These are phyloP conservation scores for Cerastis leucographa DNA, from an alignment of 2,888 invertebrate genomes.

Conservation along the genomic window DNA sequence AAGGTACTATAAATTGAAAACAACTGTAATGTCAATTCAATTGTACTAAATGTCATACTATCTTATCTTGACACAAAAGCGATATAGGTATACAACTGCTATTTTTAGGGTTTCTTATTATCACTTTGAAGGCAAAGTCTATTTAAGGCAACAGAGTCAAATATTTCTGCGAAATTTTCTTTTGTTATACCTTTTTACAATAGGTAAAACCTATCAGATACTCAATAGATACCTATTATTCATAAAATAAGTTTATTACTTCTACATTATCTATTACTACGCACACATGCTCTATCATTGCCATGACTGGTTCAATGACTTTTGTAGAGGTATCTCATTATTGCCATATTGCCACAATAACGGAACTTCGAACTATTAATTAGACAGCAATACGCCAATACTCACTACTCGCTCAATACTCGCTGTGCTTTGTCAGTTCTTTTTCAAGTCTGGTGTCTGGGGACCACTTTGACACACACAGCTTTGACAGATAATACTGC, in stretches of 20 bases:
- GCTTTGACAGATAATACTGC: background rate
- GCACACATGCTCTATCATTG: background rate
- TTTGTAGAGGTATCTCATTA: background rate
- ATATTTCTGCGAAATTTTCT: background rate
- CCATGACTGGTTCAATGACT: background rate
- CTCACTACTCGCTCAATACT: too few relatives aligned
- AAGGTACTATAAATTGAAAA: conserved; percentile 19
- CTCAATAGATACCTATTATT: background rate
- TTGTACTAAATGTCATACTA: conserved; percentile 5
- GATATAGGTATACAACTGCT: background rate
- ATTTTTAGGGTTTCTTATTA: conserved; percentile 4
- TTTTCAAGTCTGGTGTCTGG: too few relatives aligned
- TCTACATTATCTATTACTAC: background rate
- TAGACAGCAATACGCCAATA: background rate
- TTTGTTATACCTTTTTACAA: background rate
- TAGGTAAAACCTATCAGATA: background rate
- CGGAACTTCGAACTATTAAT: background rate
- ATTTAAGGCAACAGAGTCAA: background rate
- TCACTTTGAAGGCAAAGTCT: background rate
- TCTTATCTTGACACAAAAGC: background rate
- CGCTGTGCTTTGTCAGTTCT: background rate
- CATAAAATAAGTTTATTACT: background rate
- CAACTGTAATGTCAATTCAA: conserved; percentile 3
- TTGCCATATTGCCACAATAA: background rate
- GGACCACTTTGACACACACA: too few relatives aligned